Base-by-base conservation (phyloP, 2,797 vertebrate species). In the Neopelma chrysocephalum region DNA sequence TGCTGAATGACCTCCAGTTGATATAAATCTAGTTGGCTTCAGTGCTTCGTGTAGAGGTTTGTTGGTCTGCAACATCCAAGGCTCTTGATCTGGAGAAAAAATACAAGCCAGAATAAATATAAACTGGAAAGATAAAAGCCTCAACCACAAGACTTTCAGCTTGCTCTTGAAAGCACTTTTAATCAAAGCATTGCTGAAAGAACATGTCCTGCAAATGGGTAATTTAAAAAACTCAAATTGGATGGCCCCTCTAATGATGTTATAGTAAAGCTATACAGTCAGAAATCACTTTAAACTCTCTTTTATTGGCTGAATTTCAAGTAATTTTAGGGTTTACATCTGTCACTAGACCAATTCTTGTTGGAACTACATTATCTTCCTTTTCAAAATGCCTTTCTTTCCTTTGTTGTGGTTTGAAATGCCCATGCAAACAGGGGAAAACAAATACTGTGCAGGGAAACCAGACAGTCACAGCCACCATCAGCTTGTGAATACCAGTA, bases 271-370 rank as follows among this genome's bases (percentile, higher is more conserved):
- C 70, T 81, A 50, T 58, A 77, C 54, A 81, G 65, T 48, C 75
- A 90, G 54, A 93, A 90, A 90, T 93, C 77, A 80, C 83, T 93
- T 93, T 77, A 90, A 90, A 93, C 29, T 51, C 83, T 88, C 79
- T 87, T 72, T 89, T 72, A 93, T 75, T 83, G 89, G 90, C 80
- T 87, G 40, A 68, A 85, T 89, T 87, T 91, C 50, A 91, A 87
- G 78, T 84, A 66, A 91, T 85, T 91, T 91, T 58, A 65, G 75
- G 51, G 72, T 89, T 89, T 87, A 64, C 21, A 72, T 75, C 40
- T 87, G 64, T 50, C 68, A 47, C 45, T 48, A 34, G 71, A 75
- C 68, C 43, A 82, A 69, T 93, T 94, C 36, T 73, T 87, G 70
- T 17, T 76, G 90, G 73, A 90, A 40, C 58, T 90, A 73, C 50